Base-by-base conservation (phyloP, 2,797 vertebrate species). In the Phrynocephalus forsythii region DNA sequence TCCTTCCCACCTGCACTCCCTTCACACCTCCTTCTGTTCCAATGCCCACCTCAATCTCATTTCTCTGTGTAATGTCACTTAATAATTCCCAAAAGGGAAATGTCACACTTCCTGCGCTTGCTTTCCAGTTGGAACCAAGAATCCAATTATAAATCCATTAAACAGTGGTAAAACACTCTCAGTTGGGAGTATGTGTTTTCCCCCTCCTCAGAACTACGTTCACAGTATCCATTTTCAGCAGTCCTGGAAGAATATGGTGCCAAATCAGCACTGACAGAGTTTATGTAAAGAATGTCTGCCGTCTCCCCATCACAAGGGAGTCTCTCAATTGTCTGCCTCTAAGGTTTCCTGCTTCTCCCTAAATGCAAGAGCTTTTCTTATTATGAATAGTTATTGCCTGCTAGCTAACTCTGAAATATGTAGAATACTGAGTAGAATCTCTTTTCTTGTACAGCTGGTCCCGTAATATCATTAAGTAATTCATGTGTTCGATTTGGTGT, bases 71-170 rank as follows among this genome's bases (percentile, higher is more conserved):
- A 88, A 92, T 93, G 81, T 48, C 93, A 91, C 91, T 94, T 86
- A 82, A 80, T 72, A 87, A 93, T 91, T 90, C 93, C 91, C 91
- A 86, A 90, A 79, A 92, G 52, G 89, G 85, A 94, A 84, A 87
- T 72, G 72, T 89, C 85, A 93, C 87, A 92, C 90, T 94, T 96
- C 91, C 92, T 93, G 89, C 82, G 86, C 81, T 85, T 87, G 30
- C 88, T 86, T 94, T 94, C 92, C 94, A 93, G 93, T 91, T 95
- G 93, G 94, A 95, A 94, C 91, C 92, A 87, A 93, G 96, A 95
- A 96, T 93, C 94, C 90, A 95, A 95, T 96, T 94, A 95, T 86
- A 94, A 94, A 93, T 26, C 93, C 94, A 95, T 96, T 95, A 95
- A 92, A 92, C 90, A 91, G 91, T 95, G 94, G 86, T 93, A 93